These are phyloP conservation scores for Actinia tenebrosa DNA, from an alignment of 64 coral and sea anemone species.

Conservation along the genomic window DNA sequence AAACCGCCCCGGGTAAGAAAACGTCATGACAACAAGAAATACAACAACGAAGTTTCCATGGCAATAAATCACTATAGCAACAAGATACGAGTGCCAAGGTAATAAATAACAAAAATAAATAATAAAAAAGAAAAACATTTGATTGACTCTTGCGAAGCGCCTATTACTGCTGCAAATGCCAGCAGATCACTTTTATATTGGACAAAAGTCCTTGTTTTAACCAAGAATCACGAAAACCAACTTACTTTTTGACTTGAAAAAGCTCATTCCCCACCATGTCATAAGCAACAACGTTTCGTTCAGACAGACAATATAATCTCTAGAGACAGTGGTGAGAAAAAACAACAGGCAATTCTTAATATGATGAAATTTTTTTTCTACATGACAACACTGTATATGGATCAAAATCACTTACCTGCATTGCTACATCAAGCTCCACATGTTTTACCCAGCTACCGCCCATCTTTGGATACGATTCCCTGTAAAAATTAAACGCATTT, in stretches of 20 bases:
- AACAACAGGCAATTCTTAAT: not conserved
- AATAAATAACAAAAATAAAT: too few species aligned
- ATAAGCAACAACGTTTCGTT: conserved; percentile 93
- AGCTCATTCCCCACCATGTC: conserved; percentile 88
- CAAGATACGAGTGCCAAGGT: too few species aligned
- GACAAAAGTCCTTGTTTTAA: too few species aligned
- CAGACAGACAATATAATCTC: conserved; percentile 90
- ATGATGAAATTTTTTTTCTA: too few species aligned
- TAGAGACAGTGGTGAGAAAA: not conserved
- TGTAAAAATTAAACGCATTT: not conserved
- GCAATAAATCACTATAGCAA: not conserved
- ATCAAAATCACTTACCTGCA: conserved; percentile 50
- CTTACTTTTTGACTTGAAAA: conserved; percentile 85
- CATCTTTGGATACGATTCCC: conserved; percentile 70
- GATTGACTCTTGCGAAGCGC: too few species aligned
- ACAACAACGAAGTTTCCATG: not conserved
- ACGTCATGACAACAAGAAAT: not conserved
- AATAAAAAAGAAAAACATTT: too few species aligned
- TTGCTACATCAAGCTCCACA: conserved; percentile 76
- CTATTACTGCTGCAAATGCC: not conserved
- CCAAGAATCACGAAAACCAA: not conserved
- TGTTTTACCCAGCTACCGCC: conserved; percentile 94
- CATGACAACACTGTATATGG: too few species aligned
- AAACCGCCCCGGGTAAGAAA: not conserved
- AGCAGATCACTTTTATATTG: not conserved